These are phyloP conservation scores for Neomicropteryx cornuta DNA, from an alignment of 1,140 invertebrate genomes.

Conservation along the genomic window DNA sequence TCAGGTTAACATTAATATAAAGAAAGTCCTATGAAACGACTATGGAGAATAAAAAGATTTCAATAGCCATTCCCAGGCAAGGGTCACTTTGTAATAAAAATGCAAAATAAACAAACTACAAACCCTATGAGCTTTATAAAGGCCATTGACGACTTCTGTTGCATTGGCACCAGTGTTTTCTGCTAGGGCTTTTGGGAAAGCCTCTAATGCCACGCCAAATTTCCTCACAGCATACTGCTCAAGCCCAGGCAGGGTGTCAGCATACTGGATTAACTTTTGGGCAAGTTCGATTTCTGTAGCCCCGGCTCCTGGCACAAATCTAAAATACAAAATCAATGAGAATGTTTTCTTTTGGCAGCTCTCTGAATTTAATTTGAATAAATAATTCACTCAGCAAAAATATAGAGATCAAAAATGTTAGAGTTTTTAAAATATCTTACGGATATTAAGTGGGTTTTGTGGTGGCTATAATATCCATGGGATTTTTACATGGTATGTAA, in stretches of 20 bases:
- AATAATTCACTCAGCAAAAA: too few species aligned
- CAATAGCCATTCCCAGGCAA: neutral
- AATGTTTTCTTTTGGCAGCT: slow-evolving; percentile 4
- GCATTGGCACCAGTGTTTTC: slow-evolving; percentile 89
- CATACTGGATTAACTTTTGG: slow-evolving; percentile 71
- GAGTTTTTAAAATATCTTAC: too few species aligned
- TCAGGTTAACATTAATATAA: too few species aligned
- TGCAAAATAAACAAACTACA: slow-evolving; percentile 6
- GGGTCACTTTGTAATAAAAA: neutral
- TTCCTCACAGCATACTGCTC: slow-evolving; percentile 96
- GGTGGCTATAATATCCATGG: too few species aligned
- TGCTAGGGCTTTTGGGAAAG: slow-evolving; percentile 83
- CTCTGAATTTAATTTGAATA: neutral
- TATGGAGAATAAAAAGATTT: neutral
- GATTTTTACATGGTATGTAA: too few species aligned
- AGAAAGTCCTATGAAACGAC: too few species aligned
- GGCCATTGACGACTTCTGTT: slow-evolving; percentile 78
- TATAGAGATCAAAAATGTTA: too few species aligned
- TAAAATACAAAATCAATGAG: slow-evolving; percentile 14
- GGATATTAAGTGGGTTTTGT: too few species aligned
- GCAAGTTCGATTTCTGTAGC: slow-evolving; percentile 93
- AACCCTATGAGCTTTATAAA: slow-evolving; percentile 83
- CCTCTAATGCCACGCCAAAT: slow-evolving; percentile 86
- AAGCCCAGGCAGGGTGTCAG: slow-evolving; percentile 84
- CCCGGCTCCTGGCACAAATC: slow-evolving; percentile 87